These are phyloP conservation scores for Campylomormyrus numenius DNA, from an alignment of 2,113 vertebrate species.

Conservation along the genomic window DNA sequence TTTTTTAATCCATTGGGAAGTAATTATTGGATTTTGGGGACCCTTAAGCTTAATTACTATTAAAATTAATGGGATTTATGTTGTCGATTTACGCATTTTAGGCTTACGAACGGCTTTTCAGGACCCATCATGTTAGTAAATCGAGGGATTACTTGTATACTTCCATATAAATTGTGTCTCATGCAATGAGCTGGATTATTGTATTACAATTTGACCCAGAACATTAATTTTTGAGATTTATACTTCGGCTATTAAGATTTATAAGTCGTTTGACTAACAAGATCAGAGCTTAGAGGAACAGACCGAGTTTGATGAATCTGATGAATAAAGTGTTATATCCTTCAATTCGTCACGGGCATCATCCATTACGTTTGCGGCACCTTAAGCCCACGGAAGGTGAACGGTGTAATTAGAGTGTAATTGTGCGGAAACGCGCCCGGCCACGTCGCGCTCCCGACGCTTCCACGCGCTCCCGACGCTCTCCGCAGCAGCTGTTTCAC, in stretches of 20 bases:
- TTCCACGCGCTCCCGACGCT: background rate
- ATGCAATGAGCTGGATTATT: conserved; percentile 1
- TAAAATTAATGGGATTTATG: background rate
- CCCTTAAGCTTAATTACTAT: background rate
- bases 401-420: background rate
- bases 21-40: background rate
- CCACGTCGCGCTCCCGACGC: background rate
- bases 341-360: background rate
- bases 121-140: background rate
- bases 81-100: background rate
- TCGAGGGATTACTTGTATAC: background rate
- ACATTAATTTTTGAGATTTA: background rate
- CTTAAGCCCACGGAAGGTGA: conserved; percentile 1
- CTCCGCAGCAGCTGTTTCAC: background rate
- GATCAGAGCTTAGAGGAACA: background rate
- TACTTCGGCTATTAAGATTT: conserved; percentile 8
- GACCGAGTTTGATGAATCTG: background rate
- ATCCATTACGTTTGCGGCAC: background rate
- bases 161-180: background rate
- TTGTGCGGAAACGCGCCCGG: background rate
- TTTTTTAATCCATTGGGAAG: background rate
- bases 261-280: background rate
- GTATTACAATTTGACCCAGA: conserved; percentile 6
- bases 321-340: background rate
- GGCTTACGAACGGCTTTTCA: background rate